Percentiles rank a stretch among this genome's conserved stretches.
Conservation (phyloP, 2,113 vertebrate genomes). For the Festucalex cinctus region DNA sequence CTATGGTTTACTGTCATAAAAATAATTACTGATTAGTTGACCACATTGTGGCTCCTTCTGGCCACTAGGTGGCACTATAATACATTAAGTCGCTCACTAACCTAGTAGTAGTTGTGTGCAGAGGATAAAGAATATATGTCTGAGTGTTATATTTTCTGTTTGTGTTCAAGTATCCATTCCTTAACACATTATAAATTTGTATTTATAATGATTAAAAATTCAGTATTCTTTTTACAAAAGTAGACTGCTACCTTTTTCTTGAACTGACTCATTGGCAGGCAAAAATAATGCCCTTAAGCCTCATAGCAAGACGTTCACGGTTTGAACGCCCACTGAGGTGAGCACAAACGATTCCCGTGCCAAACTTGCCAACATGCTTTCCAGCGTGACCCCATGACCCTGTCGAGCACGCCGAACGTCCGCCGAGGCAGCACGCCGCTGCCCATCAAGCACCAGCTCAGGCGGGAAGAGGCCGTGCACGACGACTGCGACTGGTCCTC, state of each 20-base stretch:
- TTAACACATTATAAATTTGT: too few relatives aligned
- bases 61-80: too few relatives aligned
- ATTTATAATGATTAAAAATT: background rate
- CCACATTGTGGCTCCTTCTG: too few relatives aligned
- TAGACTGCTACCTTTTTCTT: background rate
- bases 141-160: too few relatives aligned
- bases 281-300: background rate
- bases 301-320: background rate
- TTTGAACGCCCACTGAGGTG: background rate
- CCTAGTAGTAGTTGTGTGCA: too few relatives aligned
- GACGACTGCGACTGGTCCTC: conserved; percentile 82
- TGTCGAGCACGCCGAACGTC: conserved; percentile 66
- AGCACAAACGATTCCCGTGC: background rate
- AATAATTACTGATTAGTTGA: too few relatives aligned
- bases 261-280: background rate
- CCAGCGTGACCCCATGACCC: conserved; percentile 68
- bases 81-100: too few relatives aligned
- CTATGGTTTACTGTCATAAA: too few relatives aligned
- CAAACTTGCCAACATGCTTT: background rate
- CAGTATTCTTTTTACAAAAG: background rate
- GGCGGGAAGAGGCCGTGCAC: conserved; percentile 77
- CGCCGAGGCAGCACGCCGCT: conserved; percentile 86
- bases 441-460: conserved; percentile 83
- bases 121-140: too few relatives aligned
- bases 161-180: too few relatives aligned